phyloP scores from a whole-genome alignment of 2,113 vertebrate species.

The Gracilinanus agilis region DNA sequence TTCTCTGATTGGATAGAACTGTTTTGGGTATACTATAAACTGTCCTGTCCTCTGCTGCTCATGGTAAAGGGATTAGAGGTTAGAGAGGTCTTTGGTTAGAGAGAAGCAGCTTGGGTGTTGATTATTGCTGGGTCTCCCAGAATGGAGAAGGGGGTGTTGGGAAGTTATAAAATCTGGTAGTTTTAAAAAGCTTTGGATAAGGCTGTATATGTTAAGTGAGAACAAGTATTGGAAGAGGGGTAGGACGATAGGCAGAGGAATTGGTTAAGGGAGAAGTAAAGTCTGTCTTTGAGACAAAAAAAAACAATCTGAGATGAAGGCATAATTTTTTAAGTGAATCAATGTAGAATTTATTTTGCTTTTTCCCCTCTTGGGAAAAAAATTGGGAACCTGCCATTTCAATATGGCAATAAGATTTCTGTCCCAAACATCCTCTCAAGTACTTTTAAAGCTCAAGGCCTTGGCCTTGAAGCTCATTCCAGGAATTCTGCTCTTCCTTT shows the following conservation, averaged over 20 bases:
- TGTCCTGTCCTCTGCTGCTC: background rate
- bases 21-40: background rate
- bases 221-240: background rate
- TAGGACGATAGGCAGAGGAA: background rate
- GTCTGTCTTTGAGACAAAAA: background rate
- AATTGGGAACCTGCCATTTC: background rate
- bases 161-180: background rate
- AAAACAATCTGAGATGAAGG: background rate
- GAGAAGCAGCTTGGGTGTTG: background rate
- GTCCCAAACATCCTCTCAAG: background rate
- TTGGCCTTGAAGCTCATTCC: background rate
- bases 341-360: background rate
- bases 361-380: background rate
- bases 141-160: background rate
- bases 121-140: background rate
- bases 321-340: background rate
- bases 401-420: background rate
- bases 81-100: too few species aligned
- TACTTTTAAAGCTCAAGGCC: background rate
- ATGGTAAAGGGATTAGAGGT: too few species aligned
- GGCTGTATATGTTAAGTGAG: background rate
- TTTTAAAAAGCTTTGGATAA: conserved; percentile 4
- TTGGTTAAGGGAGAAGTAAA: background rate
- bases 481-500: conserved; percentile 20
- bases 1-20: background rate